Conservation (phyloP, 2,888 invertebrate species). For the Clostera curtula region DNA sequence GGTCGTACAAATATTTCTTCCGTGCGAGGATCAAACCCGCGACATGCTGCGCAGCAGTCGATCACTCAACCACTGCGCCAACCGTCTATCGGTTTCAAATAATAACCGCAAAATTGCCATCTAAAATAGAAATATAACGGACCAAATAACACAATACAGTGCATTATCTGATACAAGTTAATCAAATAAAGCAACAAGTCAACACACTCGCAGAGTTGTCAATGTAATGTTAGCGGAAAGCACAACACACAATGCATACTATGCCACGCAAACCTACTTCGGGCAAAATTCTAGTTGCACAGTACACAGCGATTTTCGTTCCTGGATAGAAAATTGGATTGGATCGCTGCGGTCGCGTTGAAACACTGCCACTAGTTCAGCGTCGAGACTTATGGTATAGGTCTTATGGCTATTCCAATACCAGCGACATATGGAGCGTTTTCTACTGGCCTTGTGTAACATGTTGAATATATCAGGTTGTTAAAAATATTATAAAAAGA, state of each 20-base stretch:
- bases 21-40: too few species aligned
- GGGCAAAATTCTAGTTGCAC: conserved; percentile 38
- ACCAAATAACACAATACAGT: conserved; percentile 13
- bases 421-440: background rate
- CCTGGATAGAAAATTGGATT: conserved; percentile 54
- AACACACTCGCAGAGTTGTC: conserved; percentile 33
- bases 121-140: conserved; percentile 2
- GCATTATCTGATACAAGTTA: conserved; percentile 18
- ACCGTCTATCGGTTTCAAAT: too few species aligned
- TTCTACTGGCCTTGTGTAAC: conserved; percentile 1
- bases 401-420: conserved; percentile 23
- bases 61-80: too few species aligned
- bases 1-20: too few species aligned
- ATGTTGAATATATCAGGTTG: conserved; percentile 9
- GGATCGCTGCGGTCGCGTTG: conserved; percentile 37
- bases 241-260: conserved; percentile 43
- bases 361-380: conserved; percentile 37
- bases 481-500: too few species aligned
- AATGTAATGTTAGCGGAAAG: conserved; percentile 34
- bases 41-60: too few species aligned
- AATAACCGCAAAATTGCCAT: conserved; percentile 7
- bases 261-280: conserved; percentile 32
- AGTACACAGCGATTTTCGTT: conserved; percentile 40
- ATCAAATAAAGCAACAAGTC: conserved; percentile 42
- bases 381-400: conserved; percentile 40